Evolutionary conservation across 2,113 vertebrate species (phyloP), one percentile per base, ranked within the genome.

Genomic region (Microcebus tavaratra): DNA sequence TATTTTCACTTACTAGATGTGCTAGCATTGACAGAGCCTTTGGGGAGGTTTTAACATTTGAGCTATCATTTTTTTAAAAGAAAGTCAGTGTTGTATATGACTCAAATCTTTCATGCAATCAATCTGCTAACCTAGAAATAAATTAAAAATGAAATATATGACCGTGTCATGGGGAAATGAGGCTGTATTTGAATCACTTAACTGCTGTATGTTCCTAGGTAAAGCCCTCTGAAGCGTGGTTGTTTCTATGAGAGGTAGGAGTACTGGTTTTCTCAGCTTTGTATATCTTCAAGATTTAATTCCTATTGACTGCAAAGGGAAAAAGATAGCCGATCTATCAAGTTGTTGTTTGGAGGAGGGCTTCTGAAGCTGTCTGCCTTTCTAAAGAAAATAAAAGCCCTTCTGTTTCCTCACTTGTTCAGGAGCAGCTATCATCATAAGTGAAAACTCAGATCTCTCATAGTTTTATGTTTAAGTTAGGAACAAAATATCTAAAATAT

Each of bases 81-180:
- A 75, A 85, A 79, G 55, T 59, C 63, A 50, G 73, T 27, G n/a
- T 27, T 85, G n/a, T 83, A 55, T 87, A 48, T 67, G 78, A 84
- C 14, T 88, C 31, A 45, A 1, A 7, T 94, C 73, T 95, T 78
- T 89, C 55, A 7, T 73, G 14, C 29, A 65, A 63, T 79, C 42
- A 39, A 12, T 34, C 34, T n/a, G 48, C 29, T 39, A 68, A 29
- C 12, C 17, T 79, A 17, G 39, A 89, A 86, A 50, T 45, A 48
- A 70, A 3, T 12, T 85, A 55, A 85, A 95, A 94, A 59, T 83
- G n/a, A 92, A 88, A 90, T 20, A 92, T 34, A 87, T 70, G 59
- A 42, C 8, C 0, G 0, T 45, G 27, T 36, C 50, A 21, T 7
- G 29, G 72, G 29, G 36, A 57, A 59, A 82, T 50, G 9, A 34